These are phyloP conservation scores for Chitala chitala DNA, from an alignment of 2,113 vertebrate genomes.

Conservation along the genomic window DNA sequence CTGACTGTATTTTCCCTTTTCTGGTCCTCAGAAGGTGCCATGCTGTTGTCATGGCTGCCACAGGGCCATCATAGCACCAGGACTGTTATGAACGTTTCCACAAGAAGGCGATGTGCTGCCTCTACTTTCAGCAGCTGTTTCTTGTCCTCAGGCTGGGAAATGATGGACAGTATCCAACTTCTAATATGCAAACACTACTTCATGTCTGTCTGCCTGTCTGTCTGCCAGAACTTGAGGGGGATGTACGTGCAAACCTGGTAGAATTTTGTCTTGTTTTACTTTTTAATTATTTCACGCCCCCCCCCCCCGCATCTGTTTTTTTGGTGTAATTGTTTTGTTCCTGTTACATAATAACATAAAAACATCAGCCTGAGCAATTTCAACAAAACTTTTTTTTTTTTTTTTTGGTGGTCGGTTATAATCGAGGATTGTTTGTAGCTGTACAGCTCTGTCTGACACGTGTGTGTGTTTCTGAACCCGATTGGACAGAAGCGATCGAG, in stretches of 20 bases:
- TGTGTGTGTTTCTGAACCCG: slow-evolving; percentile 20
- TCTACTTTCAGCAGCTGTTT: slow-evolving; percentile 41
- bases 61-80: slow-evolving; percentile 1
- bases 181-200: slow-evolving; percentile 24
- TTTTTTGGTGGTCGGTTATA: not conserved
- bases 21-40: not conserved
- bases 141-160: not conserved
- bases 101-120: slow-evolving; percentile 50
- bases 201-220: not conserved
- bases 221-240: not conserved
- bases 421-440: not conserved
- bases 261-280: not conserved
- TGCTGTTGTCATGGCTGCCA: not conserved
- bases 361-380: not conserved
- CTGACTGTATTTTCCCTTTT: slow-evolving; percentile 18
- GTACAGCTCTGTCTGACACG: not conserved
- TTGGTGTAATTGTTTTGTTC: not conserved
- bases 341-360: not conserved
- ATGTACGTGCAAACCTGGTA: not conserved
- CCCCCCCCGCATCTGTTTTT: not conserved
- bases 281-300: not conserved
- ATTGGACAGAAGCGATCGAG: slow-evolving; percentile 26
- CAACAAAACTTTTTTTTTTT: too few species aligned
- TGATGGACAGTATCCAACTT: not conserved
- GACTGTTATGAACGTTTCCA: slow-evolving; percentile 40